Base-by-base conservation (phyloP, 2,113 vertebrate species). In the Rhineura floridana region DNA sequence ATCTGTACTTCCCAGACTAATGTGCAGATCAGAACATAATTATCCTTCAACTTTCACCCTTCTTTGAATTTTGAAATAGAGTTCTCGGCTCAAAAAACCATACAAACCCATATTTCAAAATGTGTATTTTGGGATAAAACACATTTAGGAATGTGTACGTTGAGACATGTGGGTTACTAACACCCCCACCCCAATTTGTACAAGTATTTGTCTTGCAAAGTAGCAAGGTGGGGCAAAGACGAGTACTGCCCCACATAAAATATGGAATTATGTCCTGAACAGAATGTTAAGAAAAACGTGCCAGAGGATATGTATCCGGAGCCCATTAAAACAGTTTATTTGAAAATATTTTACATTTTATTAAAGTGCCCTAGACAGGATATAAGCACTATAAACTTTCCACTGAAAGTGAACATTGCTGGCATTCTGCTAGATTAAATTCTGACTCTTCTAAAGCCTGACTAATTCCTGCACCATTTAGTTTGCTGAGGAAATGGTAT, bases 301-400 rank as follows among this genome's bases (percentile, higher is more conserved):
- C 89, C 82, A 92, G 90, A 94, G 90, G 94, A 93, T 92, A 90
- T 93, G 77, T 91, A 94, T 95, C 93, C 91, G 84, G 92, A 87
- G 88, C 87, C 91, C 81, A 93, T 91, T 96, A 96, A 96, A 95
- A 93, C 44, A 94, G 94, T 95, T 96, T 96, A 96, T 96, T 97
- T 96, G 85, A 91, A 95, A 96, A 94, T 94, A 96, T 96, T 96
- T 95, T 95, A 91, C 88, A 91, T 96, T 96, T 96, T 96, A 97
- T 96, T 96, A 96, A 96, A 96, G 91, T 90, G 69, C 82, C 95
- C 85, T 90, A 95, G 94, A 94, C 95, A 95, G 96, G 96, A 97
- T 96, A 96, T 94, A 96, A 95, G 91, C 90, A 92, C 94, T 95
- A 93, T 96, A 97, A 97, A 97, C 93, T 95, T 96, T 95, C 91